Percentiles rank a stretch among this genome's conserved stretches.
Conservation (phyloP, 2,888 invertebrate species). For the Tineola bisselliella region DNA sequence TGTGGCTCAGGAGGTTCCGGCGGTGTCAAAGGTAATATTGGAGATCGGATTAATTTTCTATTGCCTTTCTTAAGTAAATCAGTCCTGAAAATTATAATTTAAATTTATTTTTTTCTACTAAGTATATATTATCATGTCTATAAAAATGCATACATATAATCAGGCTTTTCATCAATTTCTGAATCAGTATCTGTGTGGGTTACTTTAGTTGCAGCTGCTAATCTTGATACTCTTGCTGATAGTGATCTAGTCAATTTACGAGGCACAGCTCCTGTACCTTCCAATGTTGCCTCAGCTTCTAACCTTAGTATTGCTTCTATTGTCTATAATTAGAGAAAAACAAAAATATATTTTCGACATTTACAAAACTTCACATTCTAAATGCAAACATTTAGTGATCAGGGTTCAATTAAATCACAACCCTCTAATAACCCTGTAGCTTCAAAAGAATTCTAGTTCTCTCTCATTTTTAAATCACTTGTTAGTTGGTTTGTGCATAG, state of each 20-base stretch:
- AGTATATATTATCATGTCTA: background rate
- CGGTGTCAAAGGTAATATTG: constrained; percentile 22
- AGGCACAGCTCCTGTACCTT: constrained; percentile 43
- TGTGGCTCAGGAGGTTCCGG: constrained; percentile 37
- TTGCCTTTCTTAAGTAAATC: constrained; percentile 16
- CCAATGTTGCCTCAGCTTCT: constrained; percentile 40
- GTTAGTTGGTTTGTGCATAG: background rate
- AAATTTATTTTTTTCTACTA: background rate
- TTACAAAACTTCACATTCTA: no score
- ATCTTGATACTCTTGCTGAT: constrained; percentile 73
- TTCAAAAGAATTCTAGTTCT: no score
- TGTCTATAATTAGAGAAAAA: background rate
- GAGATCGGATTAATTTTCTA: constrained; percentile 26
- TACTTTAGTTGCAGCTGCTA: constrained; percentile 64
- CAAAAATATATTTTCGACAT: background rate
- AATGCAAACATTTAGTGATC: no score
- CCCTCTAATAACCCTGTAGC: no score
- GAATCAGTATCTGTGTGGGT: constrained; percentile 74
- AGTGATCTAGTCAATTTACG: constrained; percentile 77
- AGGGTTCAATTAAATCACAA: no score
- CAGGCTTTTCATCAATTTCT: constrained; percentile 64
- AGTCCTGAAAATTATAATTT: background rate
- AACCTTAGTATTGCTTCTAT: constrained; percentile 31
- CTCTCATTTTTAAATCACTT: no score
- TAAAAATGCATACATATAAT: background rate